Conservation (phyloP, 37 sponge, comb jelly and placozoan species). For the Axinella damicornis region DNA sequence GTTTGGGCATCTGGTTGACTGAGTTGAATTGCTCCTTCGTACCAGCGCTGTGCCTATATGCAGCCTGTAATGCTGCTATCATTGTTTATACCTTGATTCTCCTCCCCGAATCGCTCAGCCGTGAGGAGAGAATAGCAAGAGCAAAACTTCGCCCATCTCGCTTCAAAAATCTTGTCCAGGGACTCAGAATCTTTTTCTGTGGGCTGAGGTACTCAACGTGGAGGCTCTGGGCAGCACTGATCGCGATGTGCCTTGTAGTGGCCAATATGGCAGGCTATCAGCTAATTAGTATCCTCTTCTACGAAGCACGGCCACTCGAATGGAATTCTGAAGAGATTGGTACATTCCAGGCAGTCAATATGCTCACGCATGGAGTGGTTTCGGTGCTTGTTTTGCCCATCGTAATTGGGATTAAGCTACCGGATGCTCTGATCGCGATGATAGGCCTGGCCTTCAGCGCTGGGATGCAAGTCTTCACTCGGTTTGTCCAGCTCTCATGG, state of each 20-base stretch:
- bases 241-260: not conserved
- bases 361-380: constrained; percentile 18
- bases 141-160: not conserved
- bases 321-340: constrained; percentile 56
- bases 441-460: constrained; percentile 28
- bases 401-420: constrained; percentile 33
- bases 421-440: constrained; percentile 57
- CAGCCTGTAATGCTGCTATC: not conserved
- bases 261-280: constrained; percentile 15
- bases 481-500: constrained; percentile 9
- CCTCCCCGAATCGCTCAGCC: constrained; percentile 49
- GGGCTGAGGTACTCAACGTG: constrained; percentile 6
- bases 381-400: constrained; percentile 57
- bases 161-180: not conserved
- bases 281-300: constrained; percentile 18
- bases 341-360: not conserved
- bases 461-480: constrained; percentile 22
- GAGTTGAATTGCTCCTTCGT: constrained; percentile 38
- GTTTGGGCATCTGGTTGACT: constrained; percentile 44
- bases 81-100: constrained; percentile 43
- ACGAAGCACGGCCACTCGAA: constrained; percentile 43
- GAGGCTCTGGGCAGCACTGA: constrained; percentile 44
- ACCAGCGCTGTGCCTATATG: constrained; percentile 6
- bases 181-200: constrained; percentile 52
- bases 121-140: not conserved